Evolutionary conservation across 2,888 invertebrate genomes (phyloP), one percentile per base, ranked within the genome.

Genomic region (Drosophila cracens): DNA sequence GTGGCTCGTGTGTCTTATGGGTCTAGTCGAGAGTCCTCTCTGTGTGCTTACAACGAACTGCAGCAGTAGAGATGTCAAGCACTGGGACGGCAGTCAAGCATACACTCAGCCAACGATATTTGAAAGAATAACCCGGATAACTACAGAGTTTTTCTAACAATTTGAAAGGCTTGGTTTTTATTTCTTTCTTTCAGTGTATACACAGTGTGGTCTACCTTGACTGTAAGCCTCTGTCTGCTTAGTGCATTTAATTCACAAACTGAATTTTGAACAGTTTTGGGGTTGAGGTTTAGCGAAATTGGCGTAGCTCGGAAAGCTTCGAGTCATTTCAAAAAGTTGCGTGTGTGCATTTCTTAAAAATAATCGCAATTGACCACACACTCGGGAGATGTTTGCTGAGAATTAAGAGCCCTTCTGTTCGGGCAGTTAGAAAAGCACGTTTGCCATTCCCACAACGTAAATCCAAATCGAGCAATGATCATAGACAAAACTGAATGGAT

Each of bases 381-480:
- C 1, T 21, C 18, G 11, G 6, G 29, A 11, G 18, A 2, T 57
- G 16, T 43, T 57, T 31, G 16, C 6, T 6, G 10, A 2, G 46
- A 29, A 11, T 29, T 33, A 52, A 54, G 5, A 16, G n/a, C 25
- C 31, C 56, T 29, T 29, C 21, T 21, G 31, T 29, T 25, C 7
- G 1, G 57, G 16, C 43, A 6, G 40, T 43, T 57, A 1, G 18
- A 43, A 54, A 59, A 52, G 34, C 34, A 33, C 11, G 8, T 33
- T 33, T 49, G 31, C 58, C 31, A 59, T 40, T 58, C 29, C 38
- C 57, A 54, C 56, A 36, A 43, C 61, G 51, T 38, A 29, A 27
- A 21, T n/a, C 48, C 48, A 76, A 76, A 76, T 77, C 75, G 66
- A 72, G 77, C 78, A 72, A 72, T 78, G 78, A 81, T 78, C 73